phyloP scores from a whole-genome alignment of 2,888 invertebrate species.

The Caenorhabditis angaria region DNA sequence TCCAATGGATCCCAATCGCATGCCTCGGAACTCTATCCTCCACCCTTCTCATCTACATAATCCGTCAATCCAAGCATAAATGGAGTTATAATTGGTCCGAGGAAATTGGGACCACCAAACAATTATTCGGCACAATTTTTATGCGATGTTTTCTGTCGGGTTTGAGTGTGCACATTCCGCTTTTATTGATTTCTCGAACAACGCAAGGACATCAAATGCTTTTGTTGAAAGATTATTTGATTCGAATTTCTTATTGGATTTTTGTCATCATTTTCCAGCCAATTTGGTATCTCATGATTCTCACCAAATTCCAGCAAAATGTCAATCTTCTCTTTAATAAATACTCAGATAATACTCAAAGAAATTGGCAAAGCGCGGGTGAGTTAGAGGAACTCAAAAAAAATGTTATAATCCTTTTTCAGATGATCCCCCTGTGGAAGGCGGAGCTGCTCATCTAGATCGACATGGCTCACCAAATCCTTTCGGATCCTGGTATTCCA shows the following conservation, averaged over 20 bases:
- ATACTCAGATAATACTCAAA: constrained; percentile 50
- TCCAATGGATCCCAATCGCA: constrained; percentile 49
- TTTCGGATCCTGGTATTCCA: constrained; percentile 59
- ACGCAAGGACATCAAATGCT: constrained; percentile 39
- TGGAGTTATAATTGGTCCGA: constrained; percentile 62
- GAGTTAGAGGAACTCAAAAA: not conserved
- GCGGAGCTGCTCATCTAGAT: constrained; percentile 29
- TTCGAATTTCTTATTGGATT: constrained; percentile 38
- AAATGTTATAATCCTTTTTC: not conserved
- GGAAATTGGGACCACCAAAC: constrained; percentile 35
- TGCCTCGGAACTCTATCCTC: constrained; percentile 39
- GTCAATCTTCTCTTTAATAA: constrained; percentile 50
- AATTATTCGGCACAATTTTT: constrained; percentile 41
- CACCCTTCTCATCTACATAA: constrained; percentile 32
- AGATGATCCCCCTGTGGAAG: constrained; percentile 46
- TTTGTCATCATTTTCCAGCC: constrained; percentile 51
- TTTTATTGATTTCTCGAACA: constrained; percentile 39
- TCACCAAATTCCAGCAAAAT: constrained; percentile 34
- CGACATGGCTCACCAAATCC: constrained; percentile 48
- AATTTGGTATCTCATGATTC: constrained; percentile 39
- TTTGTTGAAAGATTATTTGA: constrained; percentile 44
- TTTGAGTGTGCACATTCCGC: constrained; percentile 48
- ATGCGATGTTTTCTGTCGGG: constrained; percentile 49
- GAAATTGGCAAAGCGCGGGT: constrained; percentile 61
- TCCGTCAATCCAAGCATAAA: constrained; percentile 47